These are phyloP conservation scores for Polymixis flavicincta DNA, from an alignment of 2,888 invertebrate genomes.

Conservation along the genomic window DNA sequence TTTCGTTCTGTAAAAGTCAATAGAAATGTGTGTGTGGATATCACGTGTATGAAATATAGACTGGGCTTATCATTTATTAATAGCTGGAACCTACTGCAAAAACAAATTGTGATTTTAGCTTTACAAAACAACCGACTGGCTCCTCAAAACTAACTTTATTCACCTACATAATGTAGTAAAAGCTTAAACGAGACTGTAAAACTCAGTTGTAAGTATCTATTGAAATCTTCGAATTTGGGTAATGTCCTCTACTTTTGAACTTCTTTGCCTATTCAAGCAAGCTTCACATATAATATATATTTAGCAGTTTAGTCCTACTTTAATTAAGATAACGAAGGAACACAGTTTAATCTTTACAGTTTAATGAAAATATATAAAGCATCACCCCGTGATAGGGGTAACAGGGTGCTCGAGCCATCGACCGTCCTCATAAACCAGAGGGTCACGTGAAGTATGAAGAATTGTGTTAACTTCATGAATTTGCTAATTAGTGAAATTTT, in stretches of 20 bases:
- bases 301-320: constrained; percentile 9
- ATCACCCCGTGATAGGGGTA: not conserved
- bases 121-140: not conserved
- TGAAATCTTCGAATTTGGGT: not conserved
- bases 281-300: not conserved
- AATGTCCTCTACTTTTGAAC: too few relatives aligned
- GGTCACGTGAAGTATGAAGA: not conserved
- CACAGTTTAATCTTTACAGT: constrained; percentile 22
- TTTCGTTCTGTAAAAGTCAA: not conserved
- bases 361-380: constrained; percentile 1
- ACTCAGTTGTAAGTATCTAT: not conserved
- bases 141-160: not conserved
- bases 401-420: constrained; percentile 16
- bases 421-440: constrained; percentile 38
- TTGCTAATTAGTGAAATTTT: not conserved
- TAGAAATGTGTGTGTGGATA: not conserved
- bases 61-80: not conserved
- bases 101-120: too few relatives aligned
- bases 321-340: constrained; percentile 22
- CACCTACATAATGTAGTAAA: not conserved
- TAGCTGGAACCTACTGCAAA: not conserved
- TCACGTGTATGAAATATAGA: not conserved
- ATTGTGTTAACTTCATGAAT: not conserved
- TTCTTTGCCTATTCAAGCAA: not conserved
- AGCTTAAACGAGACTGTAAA: not conserved